Evolutionary conservation across 2,113 vertebrate genomes (phyloP).

Genomic region (Tamias sibiricus): DNA sequence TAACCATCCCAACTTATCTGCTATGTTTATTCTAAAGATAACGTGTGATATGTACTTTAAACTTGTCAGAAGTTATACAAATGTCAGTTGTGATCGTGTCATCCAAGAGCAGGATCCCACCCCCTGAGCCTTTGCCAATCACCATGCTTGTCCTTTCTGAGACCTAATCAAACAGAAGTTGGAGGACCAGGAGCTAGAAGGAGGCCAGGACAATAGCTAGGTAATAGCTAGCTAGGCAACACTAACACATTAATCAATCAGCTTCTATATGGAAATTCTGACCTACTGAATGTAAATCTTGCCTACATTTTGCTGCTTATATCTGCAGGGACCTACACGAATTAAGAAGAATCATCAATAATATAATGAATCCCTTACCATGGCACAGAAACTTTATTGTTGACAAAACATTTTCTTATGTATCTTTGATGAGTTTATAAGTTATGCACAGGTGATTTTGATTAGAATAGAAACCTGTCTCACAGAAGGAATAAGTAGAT

Average conservation of each 20-base stretch:
- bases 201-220: neutral
- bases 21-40: constrained; percentile 14
- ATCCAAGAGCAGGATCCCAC: neutral
- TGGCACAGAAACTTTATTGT: neutral
- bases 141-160: neutral
- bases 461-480: constrained; percentile 39
- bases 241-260: neutral
- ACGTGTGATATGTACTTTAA: neutral
- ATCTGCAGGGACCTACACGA: neutral
- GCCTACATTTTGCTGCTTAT: neutral
- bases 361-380: neutral
- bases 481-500: constrained; percentile 24
- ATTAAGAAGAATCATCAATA: neutral
- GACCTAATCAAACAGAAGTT: neutral
- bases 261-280: neutral
- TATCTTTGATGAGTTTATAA: neutral
- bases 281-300: neutral
- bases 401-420: neutral
- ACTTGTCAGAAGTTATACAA: neutral
- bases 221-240: too few relatives aligned
- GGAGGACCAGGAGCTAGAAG: neutral
- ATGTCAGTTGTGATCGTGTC: neutral
- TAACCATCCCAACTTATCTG: neutral
- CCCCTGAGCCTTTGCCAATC: neutral
- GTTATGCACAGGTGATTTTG: neutral